Evolutionary conservation across 2,113 vertebrate species (phyloP), one percentile per base, ranked within the genome.

Genomic region (Eptesicus fuscus): DNA sequence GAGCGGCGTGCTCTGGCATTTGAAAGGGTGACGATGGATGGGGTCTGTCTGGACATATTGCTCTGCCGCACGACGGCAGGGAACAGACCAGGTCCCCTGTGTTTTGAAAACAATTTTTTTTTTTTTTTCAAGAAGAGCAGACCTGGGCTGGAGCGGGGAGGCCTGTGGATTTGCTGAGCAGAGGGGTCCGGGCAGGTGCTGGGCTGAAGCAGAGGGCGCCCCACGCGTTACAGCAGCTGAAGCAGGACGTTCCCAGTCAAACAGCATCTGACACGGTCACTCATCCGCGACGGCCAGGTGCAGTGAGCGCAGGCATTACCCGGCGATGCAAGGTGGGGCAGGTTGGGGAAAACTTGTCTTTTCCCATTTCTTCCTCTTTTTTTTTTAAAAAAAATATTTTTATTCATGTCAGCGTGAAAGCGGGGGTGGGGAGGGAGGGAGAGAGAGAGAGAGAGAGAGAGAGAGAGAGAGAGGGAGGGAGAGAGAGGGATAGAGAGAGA

Each of bases 1-100:
- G 90, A 88, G n/a, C 30, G 35, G 9, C 71, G 59, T 77, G 47
- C 78, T 94, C 35, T 69, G 80, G 44, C 65, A 49, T 67, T 76
- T 91, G 95, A 88, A 74, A 95, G 87, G n/a, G 95, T 88, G 90
- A n/a, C 94, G 90, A 96, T 94, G 69, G 94, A 96, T 97, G 95
- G 76, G 56, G 95, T 96, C 47, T 77, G 4, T 71, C 79, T 91
- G 93, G 67, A 82, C 28, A 40, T 0, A 22, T 76, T 59, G 63
- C 80, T 51, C 49, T 25, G 28, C 1, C 74, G 61, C 22, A 30
- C 88, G 65, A 80, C 11, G 74, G 85, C 35, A 86, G 85, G 76
- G 77, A 91, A 88, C 79, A 83, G 80, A 94, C 11, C 37, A 91
- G 85, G 67, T 90, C 28, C 59, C 2, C 83, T 74, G 18, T 89